Conservation (phyloP, 2,113 vertebrate species). For the Psilopsiagon aymara region DNA sequence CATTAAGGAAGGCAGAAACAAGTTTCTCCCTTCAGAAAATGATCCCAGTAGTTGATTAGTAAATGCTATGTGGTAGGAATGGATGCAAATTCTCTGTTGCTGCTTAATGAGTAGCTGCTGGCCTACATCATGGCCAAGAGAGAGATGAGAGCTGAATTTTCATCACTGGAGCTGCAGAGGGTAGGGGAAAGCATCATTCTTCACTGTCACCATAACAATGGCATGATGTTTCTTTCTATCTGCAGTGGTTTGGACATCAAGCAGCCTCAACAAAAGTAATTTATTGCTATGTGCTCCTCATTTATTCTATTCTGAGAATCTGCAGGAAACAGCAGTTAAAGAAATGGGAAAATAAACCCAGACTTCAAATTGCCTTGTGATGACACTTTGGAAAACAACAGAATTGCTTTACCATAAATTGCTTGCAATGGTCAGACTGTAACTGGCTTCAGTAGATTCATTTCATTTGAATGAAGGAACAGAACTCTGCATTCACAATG, state of each 20-base stretch:
- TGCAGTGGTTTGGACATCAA: not conserved
- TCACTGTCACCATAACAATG: not conserved
- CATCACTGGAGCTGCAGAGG: not conserved
- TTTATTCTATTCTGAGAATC: not conserved
- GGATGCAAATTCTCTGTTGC: not conserved
- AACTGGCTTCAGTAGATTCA: not conserved
- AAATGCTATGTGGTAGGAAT: not conserved
- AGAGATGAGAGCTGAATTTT: not conserved
- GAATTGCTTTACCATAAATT: not conserved
- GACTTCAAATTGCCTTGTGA: not conserved
- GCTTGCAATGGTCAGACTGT: not conserved
- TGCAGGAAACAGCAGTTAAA: slow-evolving; percentile 17
- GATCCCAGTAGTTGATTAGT: not conserved
- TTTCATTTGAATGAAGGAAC: not conserved
- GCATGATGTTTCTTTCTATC: not conserved
- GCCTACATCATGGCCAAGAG: not conserved
- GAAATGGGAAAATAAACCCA: not conserved
- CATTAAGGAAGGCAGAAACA: not conserved
- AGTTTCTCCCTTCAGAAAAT: not conserved
- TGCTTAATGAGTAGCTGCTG: not conserved
- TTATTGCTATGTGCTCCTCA: not conserved
- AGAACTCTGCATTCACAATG: not conserved
- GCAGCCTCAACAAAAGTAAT: not conserved
- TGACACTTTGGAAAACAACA: not conserved
- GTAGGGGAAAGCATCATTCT: not conserved